Evolutionary conservation across 2,797 vertebrate genomes (phyloP).

Genomic region (Steatocranus sp.): DNA sequence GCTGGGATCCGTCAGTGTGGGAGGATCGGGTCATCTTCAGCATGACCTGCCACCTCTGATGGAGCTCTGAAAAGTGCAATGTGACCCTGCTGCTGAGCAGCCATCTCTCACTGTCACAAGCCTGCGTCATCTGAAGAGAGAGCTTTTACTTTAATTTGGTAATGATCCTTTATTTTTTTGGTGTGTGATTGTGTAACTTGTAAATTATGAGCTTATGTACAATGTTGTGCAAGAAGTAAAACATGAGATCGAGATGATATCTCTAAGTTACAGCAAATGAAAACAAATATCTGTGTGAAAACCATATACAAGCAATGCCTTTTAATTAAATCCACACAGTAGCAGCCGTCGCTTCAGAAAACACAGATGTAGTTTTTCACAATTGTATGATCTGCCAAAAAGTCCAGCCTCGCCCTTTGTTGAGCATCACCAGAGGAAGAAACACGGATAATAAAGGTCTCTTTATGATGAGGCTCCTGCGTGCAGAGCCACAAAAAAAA

Average conservation of each 20-base stretch:
- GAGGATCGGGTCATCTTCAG: constrained; percentile 57
- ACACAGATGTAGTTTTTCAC: constrained; percentile 66
- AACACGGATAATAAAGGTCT: constrained; percentile 75
- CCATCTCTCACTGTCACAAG: constrained; percentile 52
- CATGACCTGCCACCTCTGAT: constrained; percentile 70
- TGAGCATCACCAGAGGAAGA: constrained; percentile 62
- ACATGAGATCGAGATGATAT: background rate
- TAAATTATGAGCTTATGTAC: background rate
- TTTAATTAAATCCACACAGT: constrained; percentile 47
- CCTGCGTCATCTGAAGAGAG: constrained; percentile 25
- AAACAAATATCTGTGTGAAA: constrained; percentile 1
- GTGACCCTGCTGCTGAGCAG: constrained; percentile 66
- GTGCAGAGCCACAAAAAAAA: constrained; percentile 66
- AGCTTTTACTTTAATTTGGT: background rate
- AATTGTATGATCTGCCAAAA: constrained; percentile 71
- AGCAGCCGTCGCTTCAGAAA: constrained; percentile 19
- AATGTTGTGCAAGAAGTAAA: background rate
- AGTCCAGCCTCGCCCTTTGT: constrained; percentile 71
- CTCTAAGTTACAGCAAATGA: background rate
- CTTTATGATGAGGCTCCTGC: constrained; percentile 78
- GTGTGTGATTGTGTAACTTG: background rate
- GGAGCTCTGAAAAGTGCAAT: constrained; percentile 65
- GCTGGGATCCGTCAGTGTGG: constrained; percentile 64
- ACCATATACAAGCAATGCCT: background rate
- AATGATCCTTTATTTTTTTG: background rate